phyloP scores from a whole-genome alignment of 2,888 invertebrate species.

The Liodrosophila aerea region DNA sequence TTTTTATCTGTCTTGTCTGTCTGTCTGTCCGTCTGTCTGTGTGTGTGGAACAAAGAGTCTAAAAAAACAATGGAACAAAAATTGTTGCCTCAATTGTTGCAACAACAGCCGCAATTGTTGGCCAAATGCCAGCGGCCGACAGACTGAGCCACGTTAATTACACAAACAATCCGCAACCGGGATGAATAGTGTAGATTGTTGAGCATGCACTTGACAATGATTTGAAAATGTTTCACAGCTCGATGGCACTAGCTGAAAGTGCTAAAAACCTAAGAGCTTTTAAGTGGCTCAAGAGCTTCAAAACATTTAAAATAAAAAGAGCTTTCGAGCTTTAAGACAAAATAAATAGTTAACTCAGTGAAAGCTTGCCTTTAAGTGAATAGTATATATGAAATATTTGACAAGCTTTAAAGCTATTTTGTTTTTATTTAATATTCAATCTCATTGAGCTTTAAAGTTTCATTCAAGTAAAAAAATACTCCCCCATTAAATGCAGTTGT shows the following conservation, averaged over 20 bases:
- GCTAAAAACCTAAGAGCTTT: neutral
- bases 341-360: no score
- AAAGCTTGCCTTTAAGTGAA: no score
- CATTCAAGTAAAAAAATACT: slow-evolving; percentile 26
- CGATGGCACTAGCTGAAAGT: slow-evolving; percentile 30
- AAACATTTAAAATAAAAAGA: no score
- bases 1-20: slow-evolving; percentile 27
- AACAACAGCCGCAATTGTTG: slow-evolving; percentile 45
- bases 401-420: no score
- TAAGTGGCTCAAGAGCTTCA: neutral
- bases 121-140: slow-evolving; percentile 46
- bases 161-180: slow-evolving; percentile 28
- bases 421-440: no score
- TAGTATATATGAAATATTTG: no score
- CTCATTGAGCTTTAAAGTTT: slow-evolving; percentile 5
- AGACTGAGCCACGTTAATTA: slow-evolving; percentile 59
- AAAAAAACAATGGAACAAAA: slow-evolving; percentile 18
- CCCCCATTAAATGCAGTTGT: slow-evolving; percentile 25
- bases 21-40: slow-evolving; percentile 18
- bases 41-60: slow-evolving; percentile 10
- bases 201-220: slow-evolving; percentile 49
- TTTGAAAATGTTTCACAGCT: slow-evolving; percentile 9
- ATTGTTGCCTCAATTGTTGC: slow-evolving; percentile 47
- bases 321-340: neutral
- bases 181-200: neutral